Evolutionary conservation across 2,888 invertebrate genomes (phyloP), one percentile per base, ranked within the genome.

Genomic region (Cosmorhoe ocellata): DNA sequence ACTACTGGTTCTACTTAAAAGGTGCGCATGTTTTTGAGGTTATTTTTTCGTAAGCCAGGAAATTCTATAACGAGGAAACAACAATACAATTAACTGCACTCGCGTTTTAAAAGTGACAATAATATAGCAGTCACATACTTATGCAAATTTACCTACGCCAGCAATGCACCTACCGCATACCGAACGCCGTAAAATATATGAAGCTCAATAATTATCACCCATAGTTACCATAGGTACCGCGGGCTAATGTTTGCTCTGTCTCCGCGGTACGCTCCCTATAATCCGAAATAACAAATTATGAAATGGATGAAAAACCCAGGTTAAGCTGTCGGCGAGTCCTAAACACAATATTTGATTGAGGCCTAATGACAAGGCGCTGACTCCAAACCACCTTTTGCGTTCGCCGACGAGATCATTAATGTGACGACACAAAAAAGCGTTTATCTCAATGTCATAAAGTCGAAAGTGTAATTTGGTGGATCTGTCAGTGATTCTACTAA

Each of bases 331-430:
- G 88, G 88, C 87, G 81, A 88, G 85, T 81, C 81, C 86, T 86
- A 86, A 89, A 88, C 86, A 88, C 80, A 82, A 87, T 87, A 85
- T 89, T 89, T 88, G 89, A 89, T 89, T 86, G 85, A 82, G 75
- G 76, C 74, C 77, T 89, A 90, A 90, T 89, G 89, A 89, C 89
- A 90, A 88, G 88, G 89, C 88, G 90, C 89, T 69, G 81, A 42
- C 46, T 39, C 39, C 72, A 63, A 79, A 74, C 77, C 77, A 83
- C 75, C 90, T 86, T 89, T 90, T 88, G 85, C 75, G 68, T 73
- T 53, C 74, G 89, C 90, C 89, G 90, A 79, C 87, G 70, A 74
- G 73, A 79, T 82, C 79, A 81, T 71, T 69, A 69, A 67, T 64
- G 66, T 58, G 69, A 62, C 67, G 68, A 67, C 64, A 76, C 67